Percentiles rank a stretch among this genome's conserved stretches.
Conservation (phyloP, 2,797 vertebrate species). For the Enteromius thamalakanensis region DNA sequence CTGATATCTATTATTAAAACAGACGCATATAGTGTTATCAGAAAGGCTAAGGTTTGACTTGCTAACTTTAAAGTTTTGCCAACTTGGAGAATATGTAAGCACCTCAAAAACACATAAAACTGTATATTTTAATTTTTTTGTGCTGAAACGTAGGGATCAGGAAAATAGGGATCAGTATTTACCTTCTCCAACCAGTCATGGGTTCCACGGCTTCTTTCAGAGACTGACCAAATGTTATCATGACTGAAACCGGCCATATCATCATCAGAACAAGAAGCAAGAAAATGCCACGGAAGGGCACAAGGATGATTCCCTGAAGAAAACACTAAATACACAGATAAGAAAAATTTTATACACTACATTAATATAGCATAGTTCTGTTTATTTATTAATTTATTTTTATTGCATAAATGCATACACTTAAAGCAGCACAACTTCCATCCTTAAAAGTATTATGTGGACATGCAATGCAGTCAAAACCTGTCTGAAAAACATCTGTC, state of each 20-base stretch:
- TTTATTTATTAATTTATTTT: neutral
- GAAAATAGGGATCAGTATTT: slow-evolving; percentile 56
- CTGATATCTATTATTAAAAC: neutral
- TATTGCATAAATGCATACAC: neutral
- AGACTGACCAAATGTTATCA: slow-evolving; percentile 79
- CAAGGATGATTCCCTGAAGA: slow-evolving; percentile 86
- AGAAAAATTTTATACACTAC: neutral
- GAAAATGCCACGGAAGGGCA: slow-evolving; percentile 84
- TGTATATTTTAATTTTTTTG: neutral
- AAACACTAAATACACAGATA: slow-evolving; percentile 74
- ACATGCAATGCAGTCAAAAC: neutral
- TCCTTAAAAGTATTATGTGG: neutral
- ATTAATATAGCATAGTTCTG: too few relatives aligned
- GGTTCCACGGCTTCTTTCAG: slow-evolving; percentile 81
- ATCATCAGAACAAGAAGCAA: slow-evolving; percentile 79
- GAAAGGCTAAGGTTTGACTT: neutral
- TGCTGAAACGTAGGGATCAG: neutral
- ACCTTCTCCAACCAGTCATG: slow-evolving; percentile 92
- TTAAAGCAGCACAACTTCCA: neutral
- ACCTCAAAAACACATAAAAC: neutral
- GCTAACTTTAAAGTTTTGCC: neutral
- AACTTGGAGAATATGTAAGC: neutral
- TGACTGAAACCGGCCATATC: slow-evolving; percentile 83
- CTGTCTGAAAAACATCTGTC: neutral
- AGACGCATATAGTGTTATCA: neutral